Percentiles rank a stretch among this genome's conserved stretches.
These are phyloP conservation scores for Dendrolimus punctatus DNA, from an alignment of 1,140 invertebrate genomes.

Conservation along the genomic window DNA sequence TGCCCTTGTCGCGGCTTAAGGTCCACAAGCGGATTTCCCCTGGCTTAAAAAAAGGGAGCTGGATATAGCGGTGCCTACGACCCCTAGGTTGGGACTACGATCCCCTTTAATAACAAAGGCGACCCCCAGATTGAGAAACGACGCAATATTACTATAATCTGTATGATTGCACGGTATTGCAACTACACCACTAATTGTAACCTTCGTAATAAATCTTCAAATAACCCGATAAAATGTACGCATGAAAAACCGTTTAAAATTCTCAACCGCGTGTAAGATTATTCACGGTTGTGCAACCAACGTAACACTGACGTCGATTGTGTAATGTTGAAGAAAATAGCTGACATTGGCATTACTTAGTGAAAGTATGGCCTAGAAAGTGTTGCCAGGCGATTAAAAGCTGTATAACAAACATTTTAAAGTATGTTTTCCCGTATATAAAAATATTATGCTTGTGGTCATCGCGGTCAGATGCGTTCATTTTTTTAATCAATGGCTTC, in stretches of 20 bases:
- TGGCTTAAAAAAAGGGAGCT: too few relatives aligned
- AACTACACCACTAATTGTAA: not conserved
- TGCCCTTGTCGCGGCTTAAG: too few relatives aligned
- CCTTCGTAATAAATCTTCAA: constrained; percentile 7
- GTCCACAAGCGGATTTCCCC: too few relatives aligned
- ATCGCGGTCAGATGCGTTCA: constrained; percentile 26
- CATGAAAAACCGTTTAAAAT: constrained; percentile 9
- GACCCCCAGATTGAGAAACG: too few relatives aligned
- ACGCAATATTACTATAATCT: too few relatives aligned
- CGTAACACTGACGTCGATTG: constrained; percentile 15
- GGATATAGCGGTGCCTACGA: too few relatives aligned
- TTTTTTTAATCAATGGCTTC: constrained; percentile 21
- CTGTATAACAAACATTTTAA: constrained; percentile 2
- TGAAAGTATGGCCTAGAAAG: constrained; percentile 41
- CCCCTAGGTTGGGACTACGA: too few relatives aligned
- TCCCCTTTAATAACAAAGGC: too few relatives aligned
- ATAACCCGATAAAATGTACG: constrained; percentile 21
- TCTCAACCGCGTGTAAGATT: not conserved
- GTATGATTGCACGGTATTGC: not conserved
- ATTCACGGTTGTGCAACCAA: constrained; percentile 28
- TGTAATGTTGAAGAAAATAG: constrained; percentile 48
- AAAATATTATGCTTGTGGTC: constrained; percentile 10
- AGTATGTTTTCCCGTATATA: constrained; percentile 8
- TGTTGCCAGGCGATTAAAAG: constrained; percentile 8
- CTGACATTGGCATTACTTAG: constrained; percentile 59